Conservation (phyloP, 2,797 vertebrate species). For the Holocentrus rufus region DNA sequence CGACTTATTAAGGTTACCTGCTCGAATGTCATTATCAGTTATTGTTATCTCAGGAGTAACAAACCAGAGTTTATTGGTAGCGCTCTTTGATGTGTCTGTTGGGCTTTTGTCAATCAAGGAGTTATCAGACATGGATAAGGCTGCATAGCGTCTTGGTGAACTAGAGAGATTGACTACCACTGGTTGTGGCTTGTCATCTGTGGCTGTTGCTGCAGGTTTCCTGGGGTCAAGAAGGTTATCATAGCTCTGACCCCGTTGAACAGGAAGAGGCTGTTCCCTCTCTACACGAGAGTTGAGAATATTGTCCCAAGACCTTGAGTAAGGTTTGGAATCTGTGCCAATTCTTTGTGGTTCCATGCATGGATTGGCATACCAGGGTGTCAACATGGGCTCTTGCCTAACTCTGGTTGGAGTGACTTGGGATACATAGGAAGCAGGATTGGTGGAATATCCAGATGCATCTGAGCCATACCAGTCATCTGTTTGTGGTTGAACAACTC, state of each 20-base stretch:
- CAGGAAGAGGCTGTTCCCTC: conserved; percentile 85
- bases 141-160: conserved; percentile 95
- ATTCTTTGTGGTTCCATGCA: conserved; percentile 86
- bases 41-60: conserved; percentile 98
- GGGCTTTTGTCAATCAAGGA: conserved; percentile 93
- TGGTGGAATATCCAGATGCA: conserved; percentile 83
- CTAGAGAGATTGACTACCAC: conserved; percentile 96
- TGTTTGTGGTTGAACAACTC: conserved; percentile 83
- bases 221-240: conserved; percentile 91
- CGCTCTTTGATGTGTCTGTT: conserved; percentile 77
- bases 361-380: conserved; percentile 89
- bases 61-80: conserved; percentile 89
- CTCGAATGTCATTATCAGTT: conserved; percentile 93
- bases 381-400: conserved; percentile 80
- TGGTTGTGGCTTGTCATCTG: conserved; percentile 87
- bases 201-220: conserved; percentile 78
- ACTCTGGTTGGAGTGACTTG: conserved; percentile 83
- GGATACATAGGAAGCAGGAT: conserved; percentile 81
- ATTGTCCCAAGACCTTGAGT: conserved; percentile 98
- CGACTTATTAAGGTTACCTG: conserved; percentile 77
- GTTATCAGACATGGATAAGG: conserved; percentile 95
- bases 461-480: conserved; percentile 90
- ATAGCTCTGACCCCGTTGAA: conserved; percentile 92
- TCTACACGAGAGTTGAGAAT: conserved; percentile 88
- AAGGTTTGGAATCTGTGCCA: conserved; percentile 87